A percentile compares a stretch with the other conserved stretches of the same genome.
Evolutionary conservation across 1,140 invertebrate species (phyloP).

Genomic region (Rhopalosiphum padi): DNA sequence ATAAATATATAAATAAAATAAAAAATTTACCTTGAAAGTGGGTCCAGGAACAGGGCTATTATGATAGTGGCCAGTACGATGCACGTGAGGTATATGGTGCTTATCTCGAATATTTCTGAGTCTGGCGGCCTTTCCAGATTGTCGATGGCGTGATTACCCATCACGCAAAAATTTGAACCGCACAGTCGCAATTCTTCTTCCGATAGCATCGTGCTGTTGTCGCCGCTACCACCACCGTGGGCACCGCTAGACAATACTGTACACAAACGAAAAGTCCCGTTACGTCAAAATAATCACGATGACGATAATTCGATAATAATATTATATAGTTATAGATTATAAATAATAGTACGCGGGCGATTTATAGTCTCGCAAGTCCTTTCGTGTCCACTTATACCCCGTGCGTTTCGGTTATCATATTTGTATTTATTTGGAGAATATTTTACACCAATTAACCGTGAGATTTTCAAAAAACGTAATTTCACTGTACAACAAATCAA

Average conservation of each 20-base stretch:
- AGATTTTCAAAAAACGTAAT: background rate
- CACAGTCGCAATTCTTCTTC: constrained; percentile 71
- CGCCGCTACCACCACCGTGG: constrained; percentile 69
- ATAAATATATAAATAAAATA: background rate
- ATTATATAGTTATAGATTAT: no score
- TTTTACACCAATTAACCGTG: background rate
- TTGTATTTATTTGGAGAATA: no score
- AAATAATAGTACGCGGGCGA: background rate
- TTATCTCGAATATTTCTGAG: constrained; percentile 85
- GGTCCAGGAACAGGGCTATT: constrained; percentile 87
- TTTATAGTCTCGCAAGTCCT: background rate
- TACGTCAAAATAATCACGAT: background rate
- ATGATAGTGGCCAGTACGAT: constrained; percentile 84
- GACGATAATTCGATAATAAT: background rate
- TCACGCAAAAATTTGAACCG: constrained; percentile 84
- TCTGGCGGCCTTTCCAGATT: constrained; percentile 79
- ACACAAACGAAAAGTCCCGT: constrained; percentile 60
- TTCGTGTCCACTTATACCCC: no score
- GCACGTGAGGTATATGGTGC: constrained; percentile 86
- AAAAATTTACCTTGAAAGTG: constrained; percentile 77
- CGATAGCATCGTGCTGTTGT: constrained; percentile 64
- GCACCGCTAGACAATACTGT: constrained; percentile 79
- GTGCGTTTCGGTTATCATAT: no score
- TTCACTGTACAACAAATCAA: background rate
- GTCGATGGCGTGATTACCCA: constrained; percentile 71